Evolutionary conservation across 2,797 vertebrate species (phyloP).

Genomic region (Typhlichthys eigenmanni): DNA sequence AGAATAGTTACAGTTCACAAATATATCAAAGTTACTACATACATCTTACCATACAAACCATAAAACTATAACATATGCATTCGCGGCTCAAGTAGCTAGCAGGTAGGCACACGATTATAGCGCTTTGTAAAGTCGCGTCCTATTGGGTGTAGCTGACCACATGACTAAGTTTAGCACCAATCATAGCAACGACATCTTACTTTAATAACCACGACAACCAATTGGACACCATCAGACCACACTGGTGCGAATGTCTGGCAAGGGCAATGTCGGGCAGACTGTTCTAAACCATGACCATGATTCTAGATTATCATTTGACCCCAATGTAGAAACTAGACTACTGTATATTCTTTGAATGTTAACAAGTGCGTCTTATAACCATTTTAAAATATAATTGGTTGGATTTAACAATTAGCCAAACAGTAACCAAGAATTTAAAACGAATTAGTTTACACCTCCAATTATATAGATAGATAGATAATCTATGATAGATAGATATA

Average conservation of each 20-base stretch:
- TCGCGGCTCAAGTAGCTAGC: slow-evolving; percentile 10
- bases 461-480: too few species aligned
- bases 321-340: too few species aligned
- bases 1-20: neutral
- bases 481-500: too few species aligned
- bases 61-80: neutral
- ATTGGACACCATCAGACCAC: slow-evolving; percentile 73
- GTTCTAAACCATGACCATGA: too few species aligned
- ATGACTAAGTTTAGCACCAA: slow-evolving; percentile 57
- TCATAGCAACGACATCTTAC: slow-evolving; percentile 18
- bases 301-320: too few species aligned
- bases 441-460: too few species aligned
- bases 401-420: too few species aligned
- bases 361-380: too few species aligned
- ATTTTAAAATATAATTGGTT: too few species aligned
- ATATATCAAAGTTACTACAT: neutral
- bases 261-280: slow-evolving; percentile 25
- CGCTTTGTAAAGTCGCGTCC: neutral
- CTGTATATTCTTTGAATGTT: too few species aligned
- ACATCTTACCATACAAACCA: too few species aligned
- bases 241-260: slow-evolving; percentile 55
- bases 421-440: too few species aligned
- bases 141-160: slow-evolving; percentile 68
- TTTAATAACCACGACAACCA: slow-evolving; percentile 35
- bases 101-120: slow-evolving; percentile 4